These are phyloP conservation scores for Corbicula japonica DNA, from an alignment of 2,888 invertebrate genomes.

Conservation along the genomic window DNA sequence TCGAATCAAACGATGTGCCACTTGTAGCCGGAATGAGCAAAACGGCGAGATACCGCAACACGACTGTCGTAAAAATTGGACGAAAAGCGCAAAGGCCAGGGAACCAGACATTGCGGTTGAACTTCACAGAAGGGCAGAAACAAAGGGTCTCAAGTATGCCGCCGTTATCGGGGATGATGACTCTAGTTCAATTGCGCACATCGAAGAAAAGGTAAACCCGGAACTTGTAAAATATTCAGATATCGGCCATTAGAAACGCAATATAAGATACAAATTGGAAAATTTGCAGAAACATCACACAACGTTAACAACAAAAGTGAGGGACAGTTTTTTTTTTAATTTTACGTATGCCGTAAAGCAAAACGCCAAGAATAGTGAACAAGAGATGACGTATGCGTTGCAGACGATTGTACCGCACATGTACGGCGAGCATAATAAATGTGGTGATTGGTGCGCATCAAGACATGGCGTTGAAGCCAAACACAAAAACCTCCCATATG, in stretches of 20 bases:
- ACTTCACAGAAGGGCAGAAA: neutral
- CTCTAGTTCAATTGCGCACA: neutral
- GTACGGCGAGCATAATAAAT: neutral
- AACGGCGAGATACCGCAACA: neutral
- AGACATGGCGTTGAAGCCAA: neutral
- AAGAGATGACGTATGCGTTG: neutral
- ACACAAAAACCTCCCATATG: neutral
- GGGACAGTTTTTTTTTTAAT: neutral
- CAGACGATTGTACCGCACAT: neutral
- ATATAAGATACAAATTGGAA: neutral
- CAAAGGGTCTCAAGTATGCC: neutral
- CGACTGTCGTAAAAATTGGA: neutral
- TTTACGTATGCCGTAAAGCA: neutral
- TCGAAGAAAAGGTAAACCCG: neutral
- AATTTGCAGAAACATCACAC: neutral
- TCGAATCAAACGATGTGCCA: neutral
- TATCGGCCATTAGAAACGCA: neutral
- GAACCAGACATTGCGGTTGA: slow-evolving; percentile 1
- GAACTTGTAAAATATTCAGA: slow-evolving; percentile 2
- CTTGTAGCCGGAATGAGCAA: neutral
- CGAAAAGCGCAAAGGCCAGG: neutral
- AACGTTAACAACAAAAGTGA: neutral
- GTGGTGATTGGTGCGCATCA: neutral
- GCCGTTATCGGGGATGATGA: neutral
- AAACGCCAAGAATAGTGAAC: neutral